These are phyloP conservation scores for Heliconius aoede DNA, from an alignment of 2,888 invertebrate species.

Conservation along the genomic window DNA sequence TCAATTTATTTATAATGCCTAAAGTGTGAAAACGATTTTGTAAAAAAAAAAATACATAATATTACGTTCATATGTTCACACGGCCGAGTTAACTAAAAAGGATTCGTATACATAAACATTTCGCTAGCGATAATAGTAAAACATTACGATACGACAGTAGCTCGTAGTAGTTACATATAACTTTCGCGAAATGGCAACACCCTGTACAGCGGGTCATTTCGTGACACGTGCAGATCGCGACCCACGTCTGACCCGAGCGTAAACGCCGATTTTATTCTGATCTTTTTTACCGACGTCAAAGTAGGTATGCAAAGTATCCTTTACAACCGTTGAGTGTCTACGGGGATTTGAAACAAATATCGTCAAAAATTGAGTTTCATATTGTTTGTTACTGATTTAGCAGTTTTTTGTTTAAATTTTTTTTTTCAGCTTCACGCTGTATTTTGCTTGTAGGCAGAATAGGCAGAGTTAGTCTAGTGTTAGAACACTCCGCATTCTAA, in stretches of 20 bases:
- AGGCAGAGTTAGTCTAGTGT: no score
- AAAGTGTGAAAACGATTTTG: not conserved
- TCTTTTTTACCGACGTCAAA: conserved; percentile 32
- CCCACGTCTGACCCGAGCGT: conserved; percentile 37
- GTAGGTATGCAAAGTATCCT: conserved; percentile 35
- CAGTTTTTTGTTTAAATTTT: conserved; percentile 8
- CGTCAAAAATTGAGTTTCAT: conserved; percentile 9
- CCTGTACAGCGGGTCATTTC: conserved; percentile 40
- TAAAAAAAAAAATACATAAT: not conserved
- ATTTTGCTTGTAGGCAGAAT: no score
- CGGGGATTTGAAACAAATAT: conserved; percentile 22
- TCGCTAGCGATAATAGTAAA: conserved; percentile 12
- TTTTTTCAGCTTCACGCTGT: not conserved
- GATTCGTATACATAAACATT: not conserved
- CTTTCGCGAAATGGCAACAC: conserved; percentile 23
- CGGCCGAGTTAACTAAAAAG: not conserved
- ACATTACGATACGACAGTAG: conserved; percentile 6
- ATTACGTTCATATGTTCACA: not conserved
- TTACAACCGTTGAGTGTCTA: conserved; percentile 21
- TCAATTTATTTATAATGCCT: no score
- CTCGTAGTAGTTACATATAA: conserved; percentile 12
- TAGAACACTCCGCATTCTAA: no score
- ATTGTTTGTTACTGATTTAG: conserved; percentile 2
- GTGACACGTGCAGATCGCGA: conserved; percentile 38
- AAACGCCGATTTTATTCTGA: conserved; percentile 30